A percentile compares a stretch with the other conserved stretches of the same genome.
Conservation (phyloP, 2,888 invertebrate species). For the Trissonchulus sp. region DNA sequence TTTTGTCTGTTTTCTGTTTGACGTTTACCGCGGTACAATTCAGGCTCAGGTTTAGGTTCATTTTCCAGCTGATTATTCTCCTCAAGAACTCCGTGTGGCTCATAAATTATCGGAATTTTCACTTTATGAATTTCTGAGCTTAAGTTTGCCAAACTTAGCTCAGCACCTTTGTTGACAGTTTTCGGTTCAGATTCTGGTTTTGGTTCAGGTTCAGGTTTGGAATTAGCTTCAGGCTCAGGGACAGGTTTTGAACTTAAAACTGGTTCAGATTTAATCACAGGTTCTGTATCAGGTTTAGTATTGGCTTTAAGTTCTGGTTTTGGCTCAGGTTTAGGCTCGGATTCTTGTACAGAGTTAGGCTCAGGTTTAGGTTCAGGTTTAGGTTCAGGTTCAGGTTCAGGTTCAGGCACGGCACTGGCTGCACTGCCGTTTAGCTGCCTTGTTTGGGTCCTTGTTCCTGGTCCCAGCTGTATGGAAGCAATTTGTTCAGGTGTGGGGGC, state of each 20-base stretch:
- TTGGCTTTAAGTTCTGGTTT: constrained; percentile 12
- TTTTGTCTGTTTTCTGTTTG: too few species aligned
- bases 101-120: too few species aligned
- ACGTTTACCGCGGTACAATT: too few species aligned
- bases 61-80: too few species aligned
- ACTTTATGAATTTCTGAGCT: too few species aligned
- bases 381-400: constrained; percentile 45
- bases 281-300: too few species aligned
- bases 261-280: too few species aligned
- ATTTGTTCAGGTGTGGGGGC: constrained; percentile 50
- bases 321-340: constrained; percentile 33
- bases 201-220: not conserved
- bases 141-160: too few species aligned
- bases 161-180: too few species aligned
- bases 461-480: constrained; percentile 48
- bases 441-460: constrained; percentile 41
- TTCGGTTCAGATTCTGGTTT: not conserved
- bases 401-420: constrained; percentile 47
- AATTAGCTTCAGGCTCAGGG: constrained; percentile 26
- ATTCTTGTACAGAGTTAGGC: constrained; percentile 41
- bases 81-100: too few species aligned
- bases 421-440: constrained; percentile 34
- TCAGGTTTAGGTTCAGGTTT: constrained; percentile 45
- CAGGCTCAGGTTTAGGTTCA: too few species aligned
- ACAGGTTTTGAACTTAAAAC: constrained; percentile 25